A percentile compares a stretch with the other conserved stretches of the same genome.
These are phyloP conservation scores for Branchipolynoe longqiensis DNA, from an alignment of 2,888 invertebrate species.

Conservation along the genomic window DNA sequence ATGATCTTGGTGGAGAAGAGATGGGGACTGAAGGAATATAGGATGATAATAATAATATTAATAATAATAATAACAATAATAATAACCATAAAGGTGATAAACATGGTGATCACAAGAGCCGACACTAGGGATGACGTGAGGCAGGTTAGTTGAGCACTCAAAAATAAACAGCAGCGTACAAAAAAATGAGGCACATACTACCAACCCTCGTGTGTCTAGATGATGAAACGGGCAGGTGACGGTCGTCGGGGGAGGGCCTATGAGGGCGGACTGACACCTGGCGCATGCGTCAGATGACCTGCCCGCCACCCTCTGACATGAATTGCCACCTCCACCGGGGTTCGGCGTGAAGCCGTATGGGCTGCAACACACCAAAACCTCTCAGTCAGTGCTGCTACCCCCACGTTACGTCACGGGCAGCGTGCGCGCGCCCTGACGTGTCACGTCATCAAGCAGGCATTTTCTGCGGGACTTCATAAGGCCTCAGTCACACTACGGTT, in stretches of 20 bases:
- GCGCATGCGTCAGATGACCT: slow-evolving; percentile 63
- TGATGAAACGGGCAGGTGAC: slow-evolving; percentile 82
- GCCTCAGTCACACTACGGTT: background rate
- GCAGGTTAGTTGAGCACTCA: too few relatives aligned
- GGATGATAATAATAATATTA: too few relatives aligned
- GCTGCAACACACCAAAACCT: slow-evolving; percentile 62
- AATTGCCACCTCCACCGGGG: slow-evolving; percentile 77
- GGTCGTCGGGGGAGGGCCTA: slow-evolving; percentile 72
- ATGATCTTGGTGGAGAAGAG: too few relatives aligned
- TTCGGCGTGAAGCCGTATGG: slow-evolving; percentile 76
- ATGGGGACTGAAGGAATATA: too few relatives aligned
- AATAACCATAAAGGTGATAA: too few relatives aligned
- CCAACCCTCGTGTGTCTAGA: slow-evolving; percentile 81
- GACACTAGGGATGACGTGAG: too few relatives aligned
- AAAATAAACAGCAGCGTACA: background rate
- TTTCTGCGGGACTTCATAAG: too few relatives aligned
- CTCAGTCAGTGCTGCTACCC: background rate
- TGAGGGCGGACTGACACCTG: slow-evolving; percentile 65
- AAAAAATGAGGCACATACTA: slow-evolving; percentile 64
- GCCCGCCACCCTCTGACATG: slow-evolving; percentile 69
- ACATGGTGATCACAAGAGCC: too few relatives aligned
- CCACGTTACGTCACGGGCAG: too few relatives aligned
- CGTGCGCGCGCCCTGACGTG: too few relatives aligned
- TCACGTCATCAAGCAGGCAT: too few relatives aligned
- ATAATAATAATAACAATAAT: too few relatives aligned